Base-by-base conservation (phyloP, 2,888 invertebrate species). In the Synergus japonicus region DNA sequence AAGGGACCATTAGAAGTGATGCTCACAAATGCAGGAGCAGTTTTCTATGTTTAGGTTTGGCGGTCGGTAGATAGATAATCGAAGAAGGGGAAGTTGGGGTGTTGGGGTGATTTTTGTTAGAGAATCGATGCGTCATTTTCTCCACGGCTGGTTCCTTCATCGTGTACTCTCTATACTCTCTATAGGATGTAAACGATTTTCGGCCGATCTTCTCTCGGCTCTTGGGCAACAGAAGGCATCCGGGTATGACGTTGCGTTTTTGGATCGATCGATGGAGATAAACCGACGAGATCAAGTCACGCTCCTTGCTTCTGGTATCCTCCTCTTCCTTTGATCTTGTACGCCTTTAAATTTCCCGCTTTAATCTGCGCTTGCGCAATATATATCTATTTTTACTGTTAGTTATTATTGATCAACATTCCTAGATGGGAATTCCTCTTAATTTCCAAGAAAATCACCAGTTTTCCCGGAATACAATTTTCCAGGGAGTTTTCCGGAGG, bases 51-150 rank as follows among this genome's bases (percentile, higher is more conserved):
- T 63, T 63, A 63, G 63, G 63, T 63, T 63, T 63, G 63, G 18
- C 9, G 63, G 63, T 63, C 67, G 67, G 29, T 29, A 22, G 46
- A 73, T 73, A 73, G 73, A 73, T 73, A 73, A 73, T 73, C 73
- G 37, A 73, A 54, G 73, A n/a, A 54, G 37, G 73, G 54, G 54
- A 49, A 73, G 37, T 73, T 54, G 10, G 73, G 49, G 54, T 7
- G 37, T 73, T 54, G n/a, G 73, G 49, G 54, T 7, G 69, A 79
- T 83, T 82, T 81, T 81, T 82, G 80, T 82, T 82, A 83, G 85
- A 86, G 88, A 90, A 89, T 84, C 89, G 90, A 88, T 89, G 90
- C 90, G 90, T 91, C 90, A 90, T 87, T 89, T 88, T 87, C 87
- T 87, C 84, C 85, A 85, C 87, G 86, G 84, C 77, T 80, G 82